A percentile compares a stretch with the other conserved stretches of the same genome.
Conservation (phyloP, 2,113 vertebrate species). For the Pangasianodon hypophthalmus region DNA sequence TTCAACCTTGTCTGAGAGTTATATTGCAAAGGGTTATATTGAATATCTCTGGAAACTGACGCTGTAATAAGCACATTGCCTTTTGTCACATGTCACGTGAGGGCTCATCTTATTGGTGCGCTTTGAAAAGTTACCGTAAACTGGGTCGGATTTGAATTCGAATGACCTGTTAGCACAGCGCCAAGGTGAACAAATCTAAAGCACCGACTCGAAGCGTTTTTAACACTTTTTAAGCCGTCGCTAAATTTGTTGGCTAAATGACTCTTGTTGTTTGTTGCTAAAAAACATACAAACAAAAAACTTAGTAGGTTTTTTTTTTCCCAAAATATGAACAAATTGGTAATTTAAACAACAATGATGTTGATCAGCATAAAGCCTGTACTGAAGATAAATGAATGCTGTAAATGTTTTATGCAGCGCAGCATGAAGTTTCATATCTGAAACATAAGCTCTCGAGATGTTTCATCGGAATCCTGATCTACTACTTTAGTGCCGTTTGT, state of each 20-base stretch:
- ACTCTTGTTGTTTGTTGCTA: neutral
- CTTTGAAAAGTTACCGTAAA: neutral
- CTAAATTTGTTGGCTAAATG: neutral
- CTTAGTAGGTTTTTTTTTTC: neutral
- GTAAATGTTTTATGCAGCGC: neutral
- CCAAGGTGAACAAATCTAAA: neutral
- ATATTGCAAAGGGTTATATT: neutral
- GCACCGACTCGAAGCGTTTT: neutral
- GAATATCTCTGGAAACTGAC: neutral
- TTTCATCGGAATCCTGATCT: constrained; percentile 1
- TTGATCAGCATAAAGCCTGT: neutral
- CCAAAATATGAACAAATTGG: too few relatives aligned
- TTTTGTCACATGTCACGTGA: neutral
- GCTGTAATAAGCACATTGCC: neutral
- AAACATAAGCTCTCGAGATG: neutral
- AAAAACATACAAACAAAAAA: neutral
- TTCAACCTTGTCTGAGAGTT: neutral
- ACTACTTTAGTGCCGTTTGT: constrained; percentile 42
- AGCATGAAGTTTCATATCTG: neutral
- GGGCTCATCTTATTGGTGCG: neutral
- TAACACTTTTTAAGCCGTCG: neutral
- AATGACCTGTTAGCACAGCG: neutral
- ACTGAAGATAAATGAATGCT: neutral
- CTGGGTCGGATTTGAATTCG: neutral
- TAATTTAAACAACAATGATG: neutral